phyloP scores from a whole-genome alignment of 2,113 vertebrate species.

The Bucco capensis region DNA sequence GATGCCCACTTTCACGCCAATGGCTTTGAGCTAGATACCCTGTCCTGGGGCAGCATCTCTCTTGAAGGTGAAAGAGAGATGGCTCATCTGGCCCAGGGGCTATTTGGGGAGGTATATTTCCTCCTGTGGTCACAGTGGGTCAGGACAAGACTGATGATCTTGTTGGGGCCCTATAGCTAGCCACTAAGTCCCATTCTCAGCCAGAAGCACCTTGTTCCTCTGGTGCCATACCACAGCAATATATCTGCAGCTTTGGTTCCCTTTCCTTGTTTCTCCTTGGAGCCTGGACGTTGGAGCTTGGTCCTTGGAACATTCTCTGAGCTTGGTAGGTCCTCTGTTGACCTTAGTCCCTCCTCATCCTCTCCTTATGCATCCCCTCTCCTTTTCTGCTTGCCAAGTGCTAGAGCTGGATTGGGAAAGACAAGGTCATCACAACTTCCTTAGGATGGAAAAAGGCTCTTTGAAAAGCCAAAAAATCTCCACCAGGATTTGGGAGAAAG shows the following conservation, averaged over 20 bases:
- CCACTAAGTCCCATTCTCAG: not conserved
- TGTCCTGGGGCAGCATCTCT: not conserved
- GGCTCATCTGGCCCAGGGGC: not conserved
- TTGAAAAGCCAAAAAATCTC: not conserved
- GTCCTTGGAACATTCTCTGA: not conserved
- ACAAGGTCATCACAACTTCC: not conserved
- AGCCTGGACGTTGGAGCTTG: not conserved
- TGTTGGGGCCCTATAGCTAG: not conserved
- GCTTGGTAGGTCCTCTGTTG: not conserved
- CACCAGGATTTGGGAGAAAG: not conserved
- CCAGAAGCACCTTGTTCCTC: not conserved
- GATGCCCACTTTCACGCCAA: not conserved
- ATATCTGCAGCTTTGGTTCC: not conserved
- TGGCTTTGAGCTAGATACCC: not conserved
- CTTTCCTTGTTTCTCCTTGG: not conserved
- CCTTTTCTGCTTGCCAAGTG: not conserved
- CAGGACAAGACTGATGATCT: not conserved
- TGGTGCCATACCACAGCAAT: not conserved
- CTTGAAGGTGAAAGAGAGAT: not conserved
- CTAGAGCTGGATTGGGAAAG: not conserved
- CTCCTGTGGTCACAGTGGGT: not conserved
- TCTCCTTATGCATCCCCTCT: fast-evolving
- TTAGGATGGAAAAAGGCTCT: not conserved
- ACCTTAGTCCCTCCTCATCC: not conserved
- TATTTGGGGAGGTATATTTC: not conserved